Conservation (phyloP, 2,113 vertebrate genomes). For the Malurus alboscapulatus region DNA sequence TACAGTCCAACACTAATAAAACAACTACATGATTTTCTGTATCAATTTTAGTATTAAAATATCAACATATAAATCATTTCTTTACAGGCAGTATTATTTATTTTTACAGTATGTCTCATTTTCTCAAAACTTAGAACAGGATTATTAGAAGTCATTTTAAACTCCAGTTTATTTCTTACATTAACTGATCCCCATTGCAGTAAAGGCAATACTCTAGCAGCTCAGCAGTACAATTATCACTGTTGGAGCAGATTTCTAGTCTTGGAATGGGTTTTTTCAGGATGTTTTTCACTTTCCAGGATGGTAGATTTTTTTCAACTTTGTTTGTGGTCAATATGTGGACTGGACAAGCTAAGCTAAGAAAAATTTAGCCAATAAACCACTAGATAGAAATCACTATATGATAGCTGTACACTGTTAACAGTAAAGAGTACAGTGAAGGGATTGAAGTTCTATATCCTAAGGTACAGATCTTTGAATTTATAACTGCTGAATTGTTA, state of each 20-base stretch:
- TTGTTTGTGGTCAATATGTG: not conserved
- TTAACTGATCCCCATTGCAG: not conserved
- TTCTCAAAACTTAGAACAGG: not conserved
- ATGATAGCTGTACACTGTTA: not conserved
- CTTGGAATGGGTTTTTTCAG: not conserved
- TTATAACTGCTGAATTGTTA: not conserved
- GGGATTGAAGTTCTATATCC: not conserved
- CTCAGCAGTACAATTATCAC: not conserved
- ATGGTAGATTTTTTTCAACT: fast-evolving
- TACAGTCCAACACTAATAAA: not conserved
- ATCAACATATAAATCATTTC: not conserved
- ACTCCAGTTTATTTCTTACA: not conserved
- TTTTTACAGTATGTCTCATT: not conserved
- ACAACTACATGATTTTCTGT: not conserved
- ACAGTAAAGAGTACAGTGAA: not conserved
- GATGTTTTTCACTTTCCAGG: not conserved
- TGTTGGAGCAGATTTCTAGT: not conserved
- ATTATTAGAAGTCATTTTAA: not conserved
- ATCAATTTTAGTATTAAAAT: not conserved
- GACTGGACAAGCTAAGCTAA: not conserved
- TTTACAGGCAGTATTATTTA: fast-evolving
- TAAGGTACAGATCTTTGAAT: not conserved
- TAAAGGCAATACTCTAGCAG: not conserved
- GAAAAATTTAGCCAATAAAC: not conserved
- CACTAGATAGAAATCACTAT: not conserved